Evolutionary conservation across 92 coral and sea anemone species (phyloP), one percentile per base, ranked within the genome.

Genomic region (Palythoa grandiflora): DNA sequence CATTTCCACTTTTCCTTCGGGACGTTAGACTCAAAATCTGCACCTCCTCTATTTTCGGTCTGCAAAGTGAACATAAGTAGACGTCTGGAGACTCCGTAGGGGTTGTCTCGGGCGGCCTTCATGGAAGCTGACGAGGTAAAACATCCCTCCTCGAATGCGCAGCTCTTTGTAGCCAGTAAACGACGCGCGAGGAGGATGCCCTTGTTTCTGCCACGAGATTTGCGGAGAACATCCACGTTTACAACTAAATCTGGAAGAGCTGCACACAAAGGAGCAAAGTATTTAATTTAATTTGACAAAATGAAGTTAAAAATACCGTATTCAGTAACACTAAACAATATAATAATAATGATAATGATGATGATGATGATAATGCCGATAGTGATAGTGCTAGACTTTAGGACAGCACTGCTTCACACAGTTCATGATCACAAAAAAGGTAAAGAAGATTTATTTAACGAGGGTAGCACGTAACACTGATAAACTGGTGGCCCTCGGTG

Each of bases 1-100:
- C 96, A 97, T 44, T 93, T 55, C 99, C 99, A 97, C 5, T 80
- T 72, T 0, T 91, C 76, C 91, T 79, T 91, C 19, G 94, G 86
- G 20, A 88, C 87, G 44, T 83, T 71, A 12, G 99, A 95, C 78
- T 92, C 84, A 36, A 95, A 97, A 21, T 93, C 89, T 39, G 90
- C 96, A 38, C 88, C 52, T 38, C 99, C 99, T 19, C 96, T 80
- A 77, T 97, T 97, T 70, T 97, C 98, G 10, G 94, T 92, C 77
- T 90, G 79, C 13, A 94, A 88, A 15, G 94, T 95, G 76, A 97
- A 97, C 14, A 97, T 91, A 5, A 97, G 90, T 40, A 97, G 89
- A 14, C 97, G 91, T 37, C 99, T 87, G 6, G 14, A 68, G 50
- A 71, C 57, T 44, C 48, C 21, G 5, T 61, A 14, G 35, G 81